Conservation (phyloP, 2,797 vertebrate species). For the Odontamblyopus lacepedii region DNA sequence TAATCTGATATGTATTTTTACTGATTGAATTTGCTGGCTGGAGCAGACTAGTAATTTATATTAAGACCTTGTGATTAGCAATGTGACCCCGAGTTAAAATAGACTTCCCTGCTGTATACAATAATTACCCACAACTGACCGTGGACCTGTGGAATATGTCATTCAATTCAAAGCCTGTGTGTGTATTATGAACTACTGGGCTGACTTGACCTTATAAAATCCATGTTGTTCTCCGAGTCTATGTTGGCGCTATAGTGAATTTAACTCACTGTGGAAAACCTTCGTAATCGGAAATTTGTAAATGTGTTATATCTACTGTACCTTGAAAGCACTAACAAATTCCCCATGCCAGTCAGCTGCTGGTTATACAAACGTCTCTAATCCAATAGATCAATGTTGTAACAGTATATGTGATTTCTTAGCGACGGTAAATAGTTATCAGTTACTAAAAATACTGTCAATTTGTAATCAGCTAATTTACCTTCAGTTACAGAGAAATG, state of each 20-base stretch:
- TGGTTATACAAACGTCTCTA: slow-evolving; percentile 18
- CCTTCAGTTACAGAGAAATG: slow-evolving; percentile 65
- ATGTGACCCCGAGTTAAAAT: neutral
- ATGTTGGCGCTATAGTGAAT: neutral
- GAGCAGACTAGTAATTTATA: neutral
- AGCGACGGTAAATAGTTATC: slow-evolving; percentile 25
- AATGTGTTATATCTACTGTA: neutral
- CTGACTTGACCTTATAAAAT: neutral
- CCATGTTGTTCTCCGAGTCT: neutral
- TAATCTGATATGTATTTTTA: neutral
- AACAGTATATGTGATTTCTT: slow-evolving; percentile 18
- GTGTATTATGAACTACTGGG: neutral
- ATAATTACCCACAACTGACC: slow-evolving; percentile 1
- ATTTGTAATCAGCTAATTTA: slow-evolving; percentile 62
- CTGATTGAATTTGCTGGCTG: neutral
- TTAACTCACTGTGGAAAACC: neutral
- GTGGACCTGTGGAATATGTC: neutral
- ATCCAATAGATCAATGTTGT: slow-evolving; percentile 34
- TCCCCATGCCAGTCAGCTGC: slow-evolving; percentile 9
- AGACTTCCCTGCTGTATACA: neutral
- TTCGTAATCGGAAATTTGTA: neutral
- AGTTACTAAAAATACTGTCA: slow-evolving; percentile 57
- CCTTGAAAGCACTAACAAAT: neutral
- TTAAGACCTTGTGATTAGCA: neutral
- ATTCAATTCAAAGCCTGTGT: neutral